A percentile compares a stretch with the other conserved stretches of the same genome.
phyloP scores from a whole-genome alignment of 2,113 vertebrate species.

The Prochilodus magdalenae region DNA sequence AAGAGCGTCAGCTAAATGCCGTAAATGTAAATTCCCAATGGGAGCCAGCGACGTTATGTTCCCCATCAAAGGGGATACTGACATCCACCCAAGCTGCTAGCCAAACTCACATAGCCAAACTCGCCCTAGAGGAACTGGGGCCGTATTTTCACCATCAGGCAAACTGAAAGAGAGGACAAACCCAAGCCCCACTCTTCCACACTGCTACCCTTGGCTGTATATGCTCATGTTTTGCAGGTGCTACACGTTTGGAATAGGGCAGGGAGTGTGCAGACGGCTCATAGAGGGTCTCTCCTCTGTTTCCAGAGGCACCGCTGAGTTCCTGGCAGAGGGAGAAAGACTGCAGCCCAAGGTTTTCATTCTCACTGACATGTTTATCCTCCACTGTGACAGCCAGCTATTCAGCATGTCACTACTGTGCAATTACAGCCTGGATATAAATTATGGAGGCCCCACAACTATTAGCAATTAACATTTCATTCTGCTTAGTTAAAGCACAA shows the following conservation, averaged over 20 bases:
- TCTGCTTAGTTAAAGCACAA: slow-evolving; percentile 45
- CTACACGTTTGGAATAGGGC: slow-evolving; percentile 91
- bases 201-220: no score
- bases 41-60: no score
- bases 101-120: no score
- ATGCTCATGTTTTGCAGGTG: slow-evolving; percentile 78
- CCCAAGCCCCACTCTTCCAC: no score
- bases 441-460: slow-evolving; percentile 35
- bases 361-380: slow-evolving; percentile 57
- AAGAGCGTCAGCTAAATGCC: no score
- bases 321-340: slow-evolving; percentile 86
- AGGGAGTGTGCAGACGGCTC: slow-evolving; percentile 85
- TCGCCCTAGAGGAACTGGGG: no score
- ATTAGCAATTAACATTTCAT: slow-evolving; percentile 59
- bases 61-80: no score
- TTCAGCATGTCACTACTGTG: slow-evolving; percentile 53
- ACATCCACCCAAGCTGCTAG: no score
- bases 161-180: no score
- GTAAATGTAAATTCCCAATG: no score
- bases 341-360: slow-evolving; percentile 89
- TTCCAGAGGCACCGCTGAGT: slow-evolving; percentile 88
- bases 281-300: slow-evolving; percentile 84
- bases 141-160: no score
- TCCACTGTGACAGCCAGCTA: slow-evolving; percentile 51
- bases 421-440: slow-evolving; percentile 58